Evolutionary conservation across 2,113 vertebrate genomes (phyloP), one percentile per base, ranked within the genome.

Genomic region (Lontra canadensis): DNA sequence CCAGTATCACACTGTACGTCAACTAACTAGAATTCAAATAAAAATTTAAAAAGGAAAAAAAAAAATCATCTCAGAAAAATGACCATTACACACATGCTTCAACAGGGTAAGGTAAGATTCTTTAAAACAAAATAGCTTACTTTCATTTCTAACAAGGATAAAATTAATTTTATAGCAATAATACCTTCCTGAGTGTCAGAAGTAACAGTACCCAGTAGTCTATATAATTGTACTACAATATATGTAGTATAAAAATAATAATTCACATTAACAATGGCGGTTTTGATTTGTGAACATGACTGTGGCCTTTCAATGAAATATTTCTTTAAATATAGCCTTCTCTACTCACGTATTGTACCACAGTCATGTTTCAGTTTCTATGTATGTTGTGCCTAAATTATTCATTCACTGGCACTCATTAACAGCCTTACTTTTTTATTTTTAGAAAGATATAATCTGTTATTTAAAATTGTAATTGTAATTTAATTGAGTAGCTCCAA

Each of bases 171-270:
- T 93, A 76, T 0, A 88, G 26, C 79, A 94, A 88, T 88, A 95
- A 52, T 36, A 96, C 44, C 83, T 95, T 97, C 88, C 94, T 97
- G 96, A 97, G 96, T 67, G 21, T 95, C 78, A 91, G 78, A 95
- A 95, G 34, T 44, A 97, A 87, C 21, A 94, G 80, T 44, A 39
- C 18, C 29, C 36, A 94, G 89, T 9, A 92, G 49, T 80, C 55
- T 49, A 65, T 61, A 42, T 67, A 85, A 67, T 15, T 92, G 7
- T 39, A 90, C 49, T 71, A 91, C 0, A 92, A 55, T 76, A 73
- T 73, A 79, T 23, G 23, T 6, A 71, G 10, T 65, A 92, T 26
- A 95, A 93, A 97, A 96, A 80, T 84, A 96, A 80, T 80, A 91
- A 94, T 74, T 89, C 81, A 91, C 3, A 85, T 74, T 85, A 59